A percentile compares a stretch with the other conserved stretches of the same genome.
Conservation (phyloP, 2,888 invertebrate species). For the Sympetrum striolatum region DNA sequence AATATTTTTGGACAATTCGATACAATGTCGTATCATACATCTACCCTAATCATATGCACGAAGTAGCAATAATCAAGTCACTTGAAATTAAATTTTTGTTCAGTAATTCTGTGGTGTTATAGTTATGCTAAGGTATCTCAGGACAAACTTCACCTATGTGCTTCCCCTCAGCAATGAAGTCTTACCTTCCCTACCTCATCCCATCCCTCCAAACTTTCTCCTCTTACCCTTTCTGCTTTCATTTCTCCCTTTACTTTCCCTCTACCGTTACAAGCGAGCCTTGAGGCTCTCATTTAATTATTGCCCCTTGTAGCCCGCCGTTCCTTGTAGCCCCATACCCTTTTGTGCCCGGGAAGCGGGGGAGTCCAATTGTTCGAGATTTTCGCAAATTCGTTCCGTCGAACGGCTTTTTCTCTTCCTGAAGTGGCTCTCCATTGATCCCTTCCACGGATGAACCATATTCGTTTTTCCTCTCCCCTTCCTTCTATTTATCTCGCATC, state of each 20-base stretch:
- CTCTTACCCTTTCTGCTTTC: neutral
- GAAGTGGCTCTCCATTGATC: neutral
- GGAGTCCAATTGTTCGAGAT: too few species aligned
- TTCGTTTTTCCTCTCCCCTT: neutral
- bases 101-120: too few species aligned
- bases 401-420: neutral
- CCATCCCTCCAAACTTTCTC: neutral
- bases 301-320: neutral
- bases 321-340: too few species aligned
- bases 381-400: neutral
- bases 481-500: neutral
- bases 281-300: neutral
- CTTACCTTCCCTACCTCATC: too few species aligned
- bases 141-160: too few species aligned
- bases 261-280: neutral
- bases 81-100: too few species aligned
- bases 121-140: too few species aligned
- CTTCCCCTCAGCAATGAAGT: neutral
- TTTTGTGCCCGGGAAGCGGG: too few species aligned
- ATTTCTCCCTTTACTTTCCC: neutral
- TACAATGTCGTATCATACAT: too few species aligned
- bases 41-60: too few species aligned
- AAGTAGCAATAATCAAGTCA: too few species aligned
- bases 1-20: too few species aligned
- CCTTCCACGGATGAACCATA: neutral